Conservation (phyloP, 2,888 invertebrate species). For the Lasioglossum zephyrum region DNA sequence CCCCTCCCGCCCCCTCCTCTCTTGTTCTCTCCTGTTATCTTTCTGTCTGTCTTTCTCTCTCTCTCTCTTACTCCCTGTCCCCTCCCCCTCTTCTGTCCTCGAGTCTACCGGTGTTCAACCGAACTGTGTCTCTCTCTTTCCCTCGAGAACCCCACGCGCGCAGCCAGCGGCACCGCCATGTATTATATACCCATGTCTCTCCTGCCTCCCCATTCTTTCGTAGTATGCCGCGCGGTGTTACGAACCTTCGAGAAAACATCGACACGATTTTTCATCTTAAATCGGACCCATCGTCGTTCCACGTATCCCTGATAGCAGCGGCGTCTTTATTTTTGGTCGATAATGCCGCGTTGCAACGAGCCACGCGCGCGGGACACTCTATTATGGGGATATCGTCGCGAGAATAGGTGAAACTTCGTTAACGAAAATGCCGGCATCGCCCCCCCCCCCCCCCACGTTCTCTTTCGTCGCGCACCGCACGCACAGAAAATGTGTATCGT, state of each 20-base stretch:
- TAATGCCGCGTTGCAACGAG: slow-evolving; percentile 43
- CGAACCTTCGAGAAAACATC: slow-evolving; percentile 82
- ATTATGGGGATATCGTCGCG: slow-evolving; percentile 23
- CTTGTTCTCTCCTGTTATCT: slow-evolving; percentile 10
- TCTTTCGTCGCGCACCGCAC: neutral
- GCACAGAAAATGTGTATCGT: neutral
- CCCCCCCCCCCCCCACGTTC: slow-evolving; percentile 6
- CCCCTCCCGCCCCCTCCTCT: neutral
- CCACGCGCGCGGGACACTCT: slow-evolving; percentile 16
- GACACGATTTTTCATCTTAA: slow-evolving; percentile 73
- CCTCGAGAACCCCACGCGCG: slow-evolving; percentile 67
- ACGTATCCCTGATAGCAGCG: slow-evolving; percentile 37
- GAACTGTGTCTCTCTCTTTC: slow-evolving; percentile 35
- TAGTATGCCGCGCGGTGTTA: slow-evolving; percentile 70
- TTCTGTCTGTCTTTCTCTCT: slow-evolving; percentile 15
- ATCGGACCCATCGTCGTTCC: slow-evolving; percentile 57
- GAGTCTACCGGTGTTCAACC: slow-evolving; percentile 25
- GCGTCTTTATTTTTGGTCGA: slow-evolving; percentile 65
- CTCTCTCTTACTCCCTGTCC: slow-evolving; percentile 9
- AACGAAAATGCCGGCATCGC: slow-evolving; percentile 41
- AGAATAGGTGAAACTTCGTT: slow-evolving; percentile 23
- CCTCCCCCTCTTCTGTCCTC: slow-evolving; percentile 21
- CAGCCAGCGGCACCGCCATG: slow-evolving; percentile 72
- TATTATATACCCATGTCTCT: slow-evolving; percentile 73
- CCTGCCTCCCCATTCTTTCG: slow-evolving; percentile 71